A percentile compares a stretch with the other conserved stretches of the same genome.
These are phyloP conservation scores for Channa maculata DNA, from an alignment of 2,113 vertebrate genomes.

Conservation along the genomic window DNA sequence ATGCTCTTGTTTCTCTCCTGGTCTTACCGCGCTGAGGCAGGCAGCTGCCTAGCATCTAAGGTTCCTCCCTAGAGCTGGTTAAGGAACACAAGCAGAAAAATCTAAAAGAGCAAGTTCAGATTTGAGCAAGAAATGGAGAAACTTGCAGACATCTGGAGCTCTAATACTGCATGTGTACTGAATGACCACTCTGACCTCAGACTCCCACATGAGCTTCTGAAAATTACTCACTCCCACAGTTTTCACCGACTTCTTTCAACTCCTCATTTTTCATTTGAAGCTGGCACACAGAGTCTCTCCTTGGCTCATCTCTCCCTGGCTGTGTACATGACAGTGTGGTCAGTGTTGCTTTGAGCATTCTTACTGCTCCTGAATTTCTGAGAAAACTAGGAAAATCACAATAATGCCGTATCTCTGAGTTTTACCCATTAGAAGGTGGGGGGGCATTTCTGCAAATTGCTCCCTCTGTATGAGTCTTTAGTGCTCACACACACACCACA, in stretches of 20 bases:
- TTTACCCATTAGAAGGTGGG: conserved; percentile 6
- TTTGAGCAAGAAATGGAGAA: conserved; percentile 23
- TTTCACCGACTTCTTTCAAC: conserved; percentile 34
- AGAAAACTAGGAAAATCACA: conserved; percentile 15
- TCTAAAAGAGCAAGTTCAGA: conserved; percentile 15
- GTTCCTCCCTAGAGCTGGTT: conserved; percentile 38
- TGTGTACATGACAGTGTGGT: conserved; percentile 33
- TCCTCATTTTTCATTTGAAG: conserved; percentile 45
- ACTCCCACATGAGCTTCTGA: conserved; percentile 33
- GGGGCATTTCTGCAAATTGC: neutral
- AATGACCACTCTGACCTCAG: conserved; percentile 23
- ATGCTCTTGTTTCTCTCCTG: conserved; percentile 58
- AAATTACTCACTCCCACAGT: conserved; percentile 36
- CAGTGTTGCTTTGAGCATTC: conserved; percentile 46
- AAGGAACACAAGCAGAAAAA: conserved; percentile 22
- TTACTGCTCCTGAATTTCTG: conserved; percentile 24
- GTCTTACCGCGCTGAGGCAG: conserved; percentile 46
- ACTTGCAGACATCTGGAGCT: conserved; percentile 33
- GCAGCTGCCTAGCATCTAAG: conserved; percentile 37
- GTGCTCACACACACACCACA: too few species aligned
- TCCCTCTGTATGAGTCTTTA: too few species aligned
- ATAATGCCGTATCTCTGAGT: neutral
- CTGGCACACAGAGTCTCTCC: conserved; percentile 27
- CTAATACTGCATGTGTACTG: conserved; percentile 1
- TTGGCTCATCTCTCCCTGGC: conserved; percentile 44